Percentiles rank a stretch among this genome's conserved stretches.
phyloP scores from a whole-genome alignment of 2,113 vertebrate genomes.

The Conger conger region DNA sequence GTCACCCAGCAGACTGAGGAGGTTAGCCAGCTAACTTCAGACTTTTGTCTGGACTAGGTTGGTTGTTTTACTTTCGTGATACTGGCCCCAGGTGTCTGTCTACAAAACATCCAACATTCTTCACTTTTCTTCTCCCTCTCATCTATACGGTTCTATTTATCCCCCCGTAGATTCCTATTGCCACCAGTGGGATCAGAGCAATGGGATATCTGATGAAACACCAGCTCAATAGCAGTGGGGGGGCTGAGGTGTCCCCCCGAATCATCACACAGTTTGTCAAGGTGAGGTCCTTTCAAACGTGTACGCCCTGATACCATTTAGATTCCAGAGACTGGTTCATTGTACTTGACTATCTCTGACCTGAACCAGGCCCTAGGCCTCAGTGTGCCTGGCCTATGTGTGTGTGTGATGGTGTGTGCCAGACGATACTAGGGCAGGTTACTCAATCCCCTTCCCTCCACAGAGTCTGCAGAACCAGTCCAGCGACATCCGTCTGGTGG shows the following conservation, averaged over 20 bases:
- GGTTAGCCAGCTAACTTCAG: no score
- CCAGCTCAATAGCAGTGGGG: slow-evolving; percentile 73
- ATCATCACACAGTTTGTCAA: slow-evolving; percentile 87
- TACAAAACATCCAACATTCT: background rate
- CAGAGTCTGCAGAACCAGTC: slow-evolving; percentile 97
- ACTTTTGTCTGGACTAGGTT: no score
- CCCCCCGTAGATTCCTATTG: slow-evolving; percentile 85
- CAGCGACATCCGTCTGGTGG: slow-evolving; percentile 91
- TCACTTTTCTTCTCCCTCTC: background rate
- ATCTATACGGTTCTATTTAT: background rate
- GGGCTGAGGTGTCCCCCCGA: slow-evolving; percentile 70
- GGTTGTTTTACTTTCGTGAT: no score
- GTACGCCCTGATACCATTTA: background rate
- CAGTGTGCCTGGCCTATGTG: background rate
- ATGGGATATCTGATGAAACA: slow-evolving; percentile 93
- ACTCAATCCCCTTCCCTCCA: background rate
- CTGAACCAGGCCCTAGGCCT: background rate
- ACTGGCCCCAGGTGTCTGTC: no score
- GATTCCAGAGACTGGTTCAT: background rate
- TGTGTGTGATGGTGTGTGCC: background rate
- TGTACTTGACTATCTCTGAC: background rate
- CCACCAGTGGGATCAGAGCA: slow-evolving; percentile 87
- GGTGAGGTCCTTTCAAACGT: slow-evolving; percentile 63
- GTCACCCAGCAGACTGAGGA: no score
- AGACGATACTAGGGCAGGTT: background rate